These are phyloP conservation scores for Etheostoma perlongum DNA, from an alignment of 2,797 vertebrate species.

Conservation along the genomic window DNA sequence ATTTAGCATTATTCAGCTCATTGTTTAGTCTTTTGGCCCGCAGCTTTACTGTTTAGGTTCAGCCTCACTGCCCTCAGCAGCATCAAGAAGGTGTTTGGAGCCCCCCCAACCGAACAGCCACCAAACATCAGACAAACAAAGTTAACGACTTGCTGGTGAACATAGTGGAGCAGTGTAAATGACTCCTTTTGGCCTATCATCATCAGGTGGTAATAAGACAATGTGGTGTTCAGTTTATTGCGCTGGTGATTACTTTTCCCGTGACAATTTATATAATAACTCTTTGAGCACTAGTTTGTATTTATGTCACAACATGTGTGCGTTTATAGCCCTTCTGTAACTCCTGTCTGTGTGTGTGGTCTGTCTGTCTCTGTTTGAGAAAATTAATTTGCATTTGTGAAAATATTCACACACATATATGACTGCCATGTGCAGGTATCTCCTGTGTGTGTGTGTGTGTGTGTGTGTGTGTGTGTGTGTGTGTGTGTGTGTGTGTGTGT, in stretches of 20 bases:
- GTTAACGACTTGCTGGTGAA: no score
- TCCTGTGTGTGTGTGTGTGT: neutral
- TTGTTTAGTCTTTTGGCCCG: neutral
- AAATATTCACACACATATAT: conserved; percentile 8
- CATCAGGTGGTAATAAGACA: neutral
- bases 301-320: conserved; percentile 4
- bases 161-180: no score
- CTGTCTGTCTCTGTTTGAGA: neutral
- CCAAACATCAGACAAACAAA: no score
- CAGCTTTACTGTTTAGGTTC: conserved; percentile 1
- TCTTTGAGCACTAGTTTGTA: neutral
- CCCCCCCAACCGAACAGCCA: no score
- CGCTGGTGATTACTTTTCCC: neutral
- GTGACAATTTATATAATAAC: neutral
- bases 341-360: neutral
- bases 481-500: neutral
- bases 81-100: no score
- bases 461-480: neutral
- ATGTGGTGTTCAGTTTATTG: neutral
- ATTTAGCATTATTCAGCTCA: neutral
- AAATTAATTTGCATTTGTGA: conserved; percentile 30
- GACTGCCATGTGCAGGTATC: conserved; percentile 36
- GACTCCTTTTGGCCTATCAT: neutral
- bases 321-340: conserved; percentile 8
- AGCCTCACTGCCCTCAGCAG: neutral